Conservation (phyloP, 2,888 invertebrate species). For the Antitype chi region DNA sequence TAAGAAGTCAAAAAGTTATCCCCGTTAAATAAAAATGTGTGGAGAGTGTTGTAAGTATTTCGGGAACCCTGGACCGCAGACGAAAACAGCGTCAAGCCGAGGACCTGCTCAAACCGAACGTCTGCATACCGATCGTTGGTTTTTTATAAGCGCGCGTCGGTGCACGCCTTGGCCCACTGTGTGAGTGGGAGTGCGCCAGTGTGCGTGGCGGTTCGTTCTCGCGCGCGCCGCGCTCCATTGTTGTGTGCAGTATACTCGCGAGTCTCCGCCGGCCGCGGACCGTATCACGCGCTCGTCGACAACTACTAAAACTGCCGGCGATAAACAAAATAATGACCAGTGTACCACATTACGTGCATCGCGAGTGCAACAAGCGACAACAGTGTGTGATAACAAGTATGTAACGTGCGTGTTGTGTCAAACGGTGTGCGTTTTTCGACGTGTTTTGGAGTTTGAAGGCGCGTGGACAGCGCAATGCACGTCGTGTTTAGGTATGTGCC, state of each 20-base stretch:
- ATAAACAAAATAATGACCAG: conserved; percentile 89
- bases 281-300: conserved; percentile 78
- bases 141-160: conserved; percentile 88
- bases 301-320: conserved; percentile 83
- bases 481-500: conserved; percentile 89
- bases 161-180: conserved; percentile 78
- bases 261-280: conserved; percentile 80
- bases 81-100: conserved; percentile 90
- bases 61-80: conserved; percentile 88
- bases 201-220: conserved; percentile 83
- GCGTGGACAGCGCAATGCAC: conserved; percentile 87
- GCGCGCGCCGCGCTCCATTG: conserved; percentile 84
- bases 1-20: not conserved
- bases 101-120: conserved; percentile 90
- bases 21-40: conserved; percentile 55
- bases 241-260: conserved; percentile 88
- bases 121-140: conserved; percentile 91
- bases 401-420: conserved; percentile 89
- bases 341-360: conserved; percentile 86
- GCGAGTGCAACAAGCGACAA: conserved; percentile 88
- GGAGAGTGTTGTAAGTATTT: conserved; percentile 76
- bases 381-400: conserved; percentile 89
- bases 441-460: conserved; percentile 85
- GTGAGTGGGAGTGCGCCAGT: conserved; percentile 76
- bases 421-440: conserved; percentile 84